Conservation (phyloP, 2,113 vertebrate species). For the Oenanthe melanoleuca region DNA sequence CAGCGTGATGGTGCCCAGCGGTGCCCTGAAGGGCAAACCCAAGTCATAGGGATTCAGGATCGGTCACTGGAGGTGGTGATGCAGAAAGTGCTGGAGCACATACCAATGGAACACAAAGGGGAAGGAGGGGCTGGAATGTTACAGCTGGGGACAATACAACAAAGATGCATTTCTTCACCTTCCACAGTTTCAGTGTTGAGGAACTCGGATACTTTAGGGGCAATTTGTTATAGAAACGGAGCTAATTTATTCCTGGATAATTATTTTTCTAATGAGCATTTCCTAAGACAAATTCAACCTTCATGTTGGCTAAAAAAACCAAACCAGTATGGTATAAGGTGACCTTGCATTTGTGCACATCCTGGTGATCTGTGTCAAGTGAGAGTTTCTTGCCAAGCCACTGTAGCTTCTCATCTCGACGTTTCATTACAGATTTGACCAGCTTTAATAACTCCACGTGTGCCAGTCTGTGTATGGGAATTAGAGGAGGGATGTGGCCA, state of each 20-base stretch:
- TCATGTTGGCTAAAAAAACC: neutral
- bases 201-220: neutral
- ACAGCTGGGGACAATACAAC: neutral
- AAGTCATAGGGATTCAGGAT: neutral
- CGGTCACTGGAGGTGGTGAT: neutral
- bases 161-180: neutral
- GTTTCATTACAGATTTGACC: neutral
- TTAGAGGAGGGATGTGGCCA: neutral
- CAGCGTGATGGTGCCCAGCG: neutral
- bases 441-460: accelerated
- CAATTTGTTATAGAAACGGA: neutral
- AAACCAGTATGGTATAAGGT: neutral
- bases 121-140: neutral
- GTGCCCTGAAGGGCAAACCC: conserved; percentile 35
- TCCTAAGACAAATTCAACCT: neutral
- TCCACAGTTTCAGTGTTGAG: neutral
- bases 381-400: neutral
- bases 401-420: neutral
- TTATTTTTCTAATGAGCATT: neutral
- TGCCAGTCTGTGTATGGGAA: neutral
- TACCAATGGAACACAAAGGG: neutral
- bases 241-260: neutral
- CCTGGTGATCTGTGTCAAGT: neutral
- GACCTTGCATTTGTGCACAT: neutral
- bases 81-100: neutral